Percentiles rank a stretch among this genome's conserved stretches.
Conservation (phyloP, 1,140 invertebrate genomes). For the Ectropis grisescens region DNA sequence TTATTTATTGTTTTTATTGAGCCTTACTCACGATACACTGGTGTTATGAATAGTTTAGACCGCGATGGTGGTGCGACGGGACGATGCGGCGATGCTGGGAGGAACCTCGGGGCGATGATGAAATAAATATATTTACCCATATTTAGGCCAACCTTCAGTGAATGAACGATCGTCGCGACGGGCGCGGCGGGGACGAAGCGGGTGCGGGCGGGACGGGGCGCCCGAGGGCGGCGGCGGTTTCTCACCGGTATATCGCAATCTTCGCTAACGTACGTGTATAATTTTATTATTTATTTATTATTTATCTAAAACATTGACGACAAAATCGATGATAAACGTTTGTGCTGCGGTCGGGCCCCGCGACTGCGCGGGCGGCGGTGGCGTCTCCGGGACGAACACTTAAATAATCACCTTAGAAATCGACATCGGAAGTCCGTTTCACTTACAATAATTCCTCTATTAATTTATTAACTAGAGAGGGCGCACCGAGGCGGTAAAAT, state of each 20-base stretch:
- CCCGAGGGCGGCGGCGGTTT: conserved; percentile 2
- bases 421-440: conserved; percentile 63
- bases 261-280: conserved; percentile 31
- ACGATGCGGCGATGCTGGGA: conserved; percentile 6
- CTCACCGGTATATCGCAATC: no score
- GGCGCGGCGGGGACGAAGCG: not conserved
- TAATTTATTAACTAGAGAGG: conserved; percentile 50
- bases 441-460: conserved; percentile 60
- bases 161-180: not conserved
- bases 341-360: conserved; percentile 18
- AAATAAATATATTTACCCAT: conserved; percentile 12
- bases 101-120: conserved; percentile 2
- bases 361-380: conserved; percentile 5
- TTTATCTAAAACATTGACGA: conserved; percentile 44
- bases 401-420: conserved; percentile 50
- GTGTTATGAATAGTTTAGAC: conserved; percentile 13
- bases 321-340: conserved; percentile 32
- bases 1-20: not conserved
- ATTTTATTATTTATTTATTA: conserved; percentile 26
- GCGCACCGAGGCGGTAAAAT: conserved; percentile 16
- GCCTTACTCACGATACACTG: not conserved
- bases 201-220: not conserved
- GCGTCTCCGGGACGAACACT: conserved; percentile 18
- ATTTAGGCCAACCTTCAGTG: conserved; percentile 20
- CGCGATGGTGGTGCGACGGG: conserved; percentile 2